Conservation (phyloP, 2,797 vertebrate genomes). For the Hylomyscus alleni region DNA sequence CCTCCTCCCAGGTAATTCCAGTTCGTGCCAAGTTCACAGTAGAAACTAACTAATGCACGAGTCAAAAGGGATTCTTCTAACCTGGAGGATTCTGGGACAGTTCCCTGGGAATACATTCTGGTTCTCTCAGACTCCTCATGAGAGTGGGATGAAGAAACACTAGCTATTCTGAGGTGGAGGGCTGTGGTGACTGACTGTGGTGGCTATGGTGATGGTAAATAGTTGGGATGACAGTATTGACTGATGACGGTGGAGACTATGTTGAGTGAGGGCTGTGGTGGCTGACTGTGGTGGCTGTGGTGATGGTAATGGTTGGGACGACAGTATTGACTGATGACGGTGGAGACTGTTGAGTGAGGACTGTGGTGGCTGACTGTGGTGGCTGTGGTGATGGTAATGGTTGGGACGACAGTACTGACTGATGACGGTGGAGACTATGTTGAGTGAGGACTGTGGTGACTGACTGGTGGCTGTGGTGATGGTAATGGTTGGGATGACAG, state of each 20-base stretch:
- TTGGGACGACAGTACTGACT: no score
- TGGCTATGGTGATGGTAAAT: not conserved
- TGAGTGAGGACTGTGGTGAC: not conserved
- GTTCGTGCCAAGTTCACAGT: not conserved
- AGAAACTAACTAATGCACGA: not conserved
- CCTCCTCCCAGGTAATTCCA: not conserved
- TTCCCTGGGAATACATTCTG: not conserved
- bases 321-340: fast-evolving
- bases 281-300: no score
- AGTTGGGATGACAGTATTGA: fast-evolving
- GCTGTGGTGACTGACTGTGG: not conserved
- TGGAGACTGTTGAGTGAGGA: not conserved
- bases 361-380: not conserved
- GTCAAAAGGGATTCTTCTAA: not conserved
- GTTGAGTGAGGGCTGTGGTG: no score
- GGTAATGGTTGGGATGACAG: no score
- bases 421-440: fast-evolving
- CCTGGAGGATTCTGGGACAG: not conserved
- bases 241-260: not conserved
- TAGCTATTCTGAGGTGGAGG: not conserved
- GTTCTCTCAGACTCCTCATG: not conserved
- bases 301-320: no score
- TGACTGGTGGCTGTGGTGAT: no score
- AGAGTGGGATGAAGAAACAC: not conserved
- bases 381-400: no score